Base-by-base conservation (phyloP, 53 echinoderm and acorn worm species). In the Patiria pectinifera region DNA sequence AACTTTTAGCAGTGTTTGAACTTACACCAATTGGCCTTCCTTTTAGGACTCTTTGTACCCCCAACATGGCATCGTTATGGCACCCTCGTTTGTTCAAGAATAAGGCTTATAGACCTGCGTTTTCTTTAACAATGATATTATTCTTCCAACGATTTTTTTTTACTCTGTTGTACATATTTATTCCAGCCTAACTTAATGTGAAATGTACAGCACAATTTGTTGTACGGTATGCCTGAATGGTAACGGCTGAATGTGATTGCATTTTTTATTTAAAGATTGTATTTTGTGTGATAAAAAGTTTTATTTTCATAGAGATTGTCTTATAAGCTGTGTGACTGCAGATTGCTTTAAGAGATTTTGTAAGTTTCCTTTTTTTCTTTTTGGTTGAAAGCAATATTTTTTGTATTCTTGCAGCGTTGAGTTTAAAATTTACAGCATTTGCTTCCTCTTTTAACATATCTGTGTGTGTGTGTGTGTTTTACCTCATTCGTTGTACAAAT, bases 251-350 rank as follows among this genome's bases (percentile, higher is more conserved):
- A 19, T 18, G 18, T 21, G 59, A 18, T 82, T 82, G 48, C 53
- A 53, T 82, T 53, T 21, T 82, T 82, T n/a, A n/a, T 58, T 9
- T 8, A 58, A 59, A 58, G 59, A 58, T 18, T 78, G 53, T 49
- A 48, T 82, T 82, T 59, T 59, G 82, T 58, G 82, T 82, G 82
- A 82, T 19, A 82, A 82, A 53, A 5, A 53, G 19, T 49, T 81
- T 82, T 82, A 58, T 82, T 82, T 82, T 82, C 79, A 11, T 78
- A 78, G 47, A 78, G 24, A 78, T 74, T 66, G 3, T 74, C 24
- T 74, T 74, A 24, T 2, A 24, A 74, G 74, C 74, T 74, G 74
- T 74, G 19, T 74, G 22, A 22, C 24, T 74, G 74, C 74, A 24
- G 24, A 74, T 9, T 74, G 74, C 74, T 23, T 15, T 79, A 24